Conservation (phyloP, 1,140 invertebrate species). For the Choristoneura fumiferana region DNA sequence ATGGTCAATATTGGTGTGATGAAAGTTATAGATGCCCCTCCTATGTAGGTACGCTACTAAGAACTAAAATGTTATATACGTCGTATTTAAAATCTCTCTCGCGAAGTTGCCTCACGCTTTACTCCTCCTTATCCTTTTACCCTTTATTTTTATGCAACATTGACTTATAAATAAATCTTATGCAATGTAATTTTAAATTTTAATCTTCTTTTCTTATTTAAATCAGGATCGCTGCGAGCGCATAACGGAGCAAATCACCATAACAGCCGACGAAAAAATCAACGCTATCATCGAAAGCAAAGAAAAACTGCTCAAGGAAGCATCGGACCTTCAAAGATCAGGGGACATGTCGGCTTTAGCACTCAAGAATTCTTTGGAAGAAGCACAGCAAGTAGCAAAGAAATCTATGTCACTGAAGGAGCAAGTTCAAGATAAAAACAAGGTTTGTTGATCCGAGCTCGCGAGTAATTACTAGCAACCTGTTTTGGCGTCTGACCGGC, state of each 20-base stretch:
- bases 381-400: conserved; percentile 55
- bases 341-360: conserved; percentile 58
- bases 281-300: conserved; percentile 62
- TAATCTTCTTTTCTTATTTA: conserved; percentile 11
- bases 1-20: no score
- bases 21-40: no score
- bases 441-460: conserved; percentile 40
- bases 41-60: no score
- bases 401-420: conserved; percentile 47
- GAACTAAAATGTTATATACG: no score
- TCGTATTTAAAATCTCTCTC: no score
- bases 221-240: conserved; percentile 71
- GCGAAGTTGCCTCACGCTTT: no score
- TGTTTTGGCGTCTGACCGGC: conserved; percentile 23
- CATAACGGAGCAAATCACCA: conserved; percentile 70
- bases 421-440: conserved; percentile 44
- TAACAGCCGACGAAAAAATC: conserved; percentile 72
- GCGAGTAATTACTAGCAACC: not conserved
- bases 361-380: conserved; percentile 55
- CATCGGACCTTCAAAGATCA: conserved; percentile 50
- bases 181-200: not conserved
- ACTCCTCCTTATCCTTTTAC: no score
- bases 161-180: no score
- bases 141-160: no score
- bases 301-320: conserved; percentile 51